Conservation (phyloP, 2,888 invertebrate species). For the Noctua janthina region DNA sequence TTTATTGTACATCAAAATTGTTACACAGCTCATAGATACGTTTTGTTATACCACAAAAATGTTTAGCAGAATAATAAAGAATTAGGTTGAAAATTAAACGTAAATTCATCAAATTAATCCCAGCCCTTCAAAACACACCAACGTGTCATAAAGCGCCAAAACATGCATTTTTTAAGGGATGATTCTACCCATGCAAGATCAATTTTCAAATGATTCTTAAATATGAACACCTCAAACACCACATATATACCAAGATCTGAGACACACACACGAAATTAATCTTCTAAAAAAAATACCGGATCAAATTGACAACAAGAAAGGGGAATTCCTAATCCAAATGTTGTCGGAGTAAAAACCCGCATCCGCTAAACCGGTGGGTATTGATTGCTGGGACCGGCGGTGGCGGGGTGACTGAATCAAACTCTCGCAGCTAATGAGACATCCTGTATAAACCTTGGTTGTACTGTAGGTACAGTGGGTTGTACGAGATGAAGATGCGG, state of each 20-base stretch:
- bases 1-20: background rate
- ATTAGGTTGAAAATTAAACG: background rate
- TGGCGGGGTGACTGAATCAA: slow-evolving; percentile 66
- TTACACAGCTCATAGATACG: background rate
- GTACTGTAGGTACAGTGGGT: slow-evolving; percentile 18
- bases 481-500: slow-evolving; percentile 16
- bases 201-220: background rate
- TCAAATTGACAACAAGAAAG: slow-evolving; percentile 51
- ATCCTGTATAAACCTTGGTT: slow-evolving; percentile 40
- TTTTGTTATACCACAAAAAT: background rate
- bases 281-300: slow-evolving; percentile 12
- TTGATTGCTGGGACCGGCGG: slow-evolving; percentile 60
- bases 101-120: background rate
- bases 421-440: slow-evolving; percentile 65
- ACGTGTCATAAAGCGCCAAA: background rate
- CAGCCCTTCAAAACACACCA: background rate
- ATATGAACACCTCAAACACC: slow-evolving; percentile 19
- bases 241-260: slow-evolving; percentile 16
- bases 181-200: background rate
- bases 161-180: background rate
- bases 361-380: slow-evolving; percentile 58
- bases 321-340: slow-evolving; percentile 48
- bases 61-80: background rate
- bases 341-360: slow-evolving; percentile 53
- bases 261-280: slow-evolving; percentile 21